Percentiles rank a stretch among this genome's conserved stretches.
phyloP scores from a whole-genome alignment of 2,797 vertebrate genomes.

The Falco naumanni region DNA sequence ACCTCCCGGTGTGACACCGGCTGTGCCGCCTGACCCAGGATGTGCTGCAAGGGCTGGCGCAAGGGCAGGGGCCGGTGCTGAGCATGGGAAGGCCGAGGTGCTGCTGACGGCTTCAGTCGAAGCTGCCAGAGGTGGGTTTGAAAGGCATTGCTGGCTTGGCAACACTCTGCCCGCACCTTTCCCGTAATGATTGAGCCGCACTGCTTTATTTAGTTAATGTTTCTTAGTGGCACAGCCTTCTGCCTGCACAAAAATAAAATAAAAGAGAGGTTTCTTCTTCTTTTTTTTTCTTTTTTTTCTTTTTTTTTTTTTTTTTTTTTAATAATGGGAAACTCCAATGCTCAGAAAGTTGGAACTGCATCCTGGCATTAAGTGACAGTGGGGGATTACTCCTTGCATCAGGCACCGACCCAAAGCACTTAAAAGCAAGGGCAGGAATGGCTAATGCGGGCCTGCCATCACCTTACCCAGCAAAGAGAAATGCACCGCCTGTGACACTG shows the following conservation, averaged over 20 bases:
- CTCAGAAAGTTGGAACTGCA: background rate
- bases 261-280: background rate
- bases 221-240: background rate
- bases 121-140: background rate
- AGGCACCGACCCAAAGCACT: conserved; percentile 19
- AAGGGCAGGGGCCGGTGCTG: background rate
- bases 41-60: background rate
- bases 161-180: background rate
- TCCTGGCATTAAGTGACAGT: background rate
- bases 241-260: background rate
- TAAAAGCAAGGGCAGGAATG: conserved; percentile 50
- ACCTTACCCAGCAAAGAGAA: conserved; percentile 33
- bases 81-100: background rate
- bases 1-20: rapidly evolving
- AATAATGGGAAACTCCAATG: background rate
- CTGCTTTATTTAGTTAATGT: background rate
- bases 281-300: background rate
- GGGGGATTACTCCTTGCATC: background rate
- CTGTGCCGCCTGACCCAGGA: rapidly evolving
- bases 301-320: background rate
- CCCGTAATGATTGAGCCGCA: background rate
- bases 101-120: background rate
- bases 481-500: background rate
- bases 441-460: background rate
- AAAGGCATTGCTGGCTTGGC: background rate